Base-by-base conservation (phyloP, 1,140 invertebrate genomes). In the Phortica variegata region DNA sequence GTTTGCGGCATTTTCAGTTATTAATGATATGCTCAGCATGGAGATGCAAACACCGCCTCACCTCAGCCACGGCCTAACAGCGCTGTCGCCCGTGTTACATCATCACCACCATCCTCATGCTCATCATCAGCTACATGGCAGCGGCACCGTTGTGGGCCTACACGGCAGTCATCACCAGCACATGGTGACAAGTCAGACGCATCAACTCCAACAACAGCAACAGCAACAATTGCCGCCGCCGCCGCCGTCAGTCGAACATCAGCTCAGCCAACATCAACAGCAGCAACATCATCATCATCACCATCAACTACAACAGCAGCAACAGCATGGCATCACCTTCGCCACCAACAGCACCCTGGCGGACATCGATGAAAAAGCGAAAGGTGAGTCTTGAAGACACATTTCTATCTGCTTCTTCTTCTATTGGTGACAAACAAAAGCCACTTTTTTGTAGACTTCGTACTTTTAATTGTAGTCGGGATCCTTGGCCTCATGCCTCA, bases 41-140 rank as follows among this genome's bases (percentile, higher is more conserved):
- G 71, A 74, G 52, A 61, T 73, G 58, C 70, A 73, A 55, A 58
- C 69, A 45, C 47, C 63, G 36, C 43, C 69, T 56, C 51, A 58
- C 54, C 58, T 61, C 41, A 57, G 52, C 59, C 56, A 73, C 56
- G 69, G 61, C 43, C 49, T 73, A 31, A 49, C 55, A 20, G 43
- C 59, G 43, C 47, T 66, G 16, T 59, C 57, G 38, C 58, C 56
- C 21, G 47, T 43, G 21, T 38, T 54, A 32, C 37, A 54, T 40
- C 60, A 44, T 34, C 46, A 50, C n/a, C 52, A 49, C 40, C 51
- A 73, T 42, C 65, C n/a, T n/a, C n/a, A n/a, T n/a, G n/a, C n/a
- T n/a, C n/a, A n/a, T n/a, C n/a, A n/a, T n/a, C n/a, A n/a, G n/a
- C n/a, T n/a, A n/a, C n/a, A n/a, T n/a, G n/a, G n/a, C n/a, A n/a